Evolutionary conservation across 92 coral and sea anemone genomes (phyloP), one percentile per base, ranked within the genome.

Genomic region (Porites rus): DNA sequence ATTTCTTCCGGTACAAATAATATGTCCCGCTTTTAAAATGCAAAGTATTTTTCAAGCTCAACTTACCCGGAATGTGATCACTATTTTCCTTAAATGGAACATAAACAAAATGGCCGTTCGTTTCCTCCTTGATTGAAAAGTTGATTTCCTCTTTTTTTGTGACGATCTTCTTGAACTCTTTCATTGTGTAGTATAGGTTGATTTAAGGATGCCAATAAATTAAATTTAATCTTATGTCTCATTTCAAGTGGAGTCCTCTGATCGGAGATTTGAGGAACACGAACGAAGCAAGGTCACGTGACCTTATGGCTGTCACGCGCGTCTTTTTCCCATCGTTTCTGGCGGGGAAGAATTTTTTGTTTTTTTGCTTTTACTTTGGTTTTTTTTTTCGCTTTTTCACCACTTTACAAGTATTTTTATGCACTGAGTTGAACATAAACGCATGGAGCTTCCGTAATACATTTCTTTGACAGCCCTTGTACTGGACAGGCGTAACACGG

Each of bases 61-160:
- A 21, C 20, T 65, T 79, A 79, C 84, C 84, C 51, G 84, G 84
- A 76, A 85, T 63, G 17, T 24, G 22, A 22, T 61, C 64, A 46
- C 62, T 68, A n/a, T 60, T 76, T 52, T 19, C 58, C 31, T 51
- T 68, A 31, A 22, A 12, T 21, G 97, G 84, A 65, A 84, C 87
- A 59, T 59, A 81, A 58, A 89, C 80, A 60, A 94, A 85, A 72
- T 94, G 94, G 69, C 93, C 97, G 72, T 91, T 86, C 82, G 78
- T 86, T 62, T 91, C 94, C 28, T 91, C 94, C 31, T 80, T 28
- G n/a, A 94, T 70, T 22, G 84, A 77, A 67, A 91, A 86, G 53
- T 94, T 87, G 11, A 87, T 63, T 1, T 89, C 97, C 17, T 67
- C 93, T 54, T 46, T 79, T 25, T 79, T 76, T 11, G 70, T 66